Conservation (phyloP, 2,797 vertebrate species). For the Sternarchorhynchus goeldii region DNA sequence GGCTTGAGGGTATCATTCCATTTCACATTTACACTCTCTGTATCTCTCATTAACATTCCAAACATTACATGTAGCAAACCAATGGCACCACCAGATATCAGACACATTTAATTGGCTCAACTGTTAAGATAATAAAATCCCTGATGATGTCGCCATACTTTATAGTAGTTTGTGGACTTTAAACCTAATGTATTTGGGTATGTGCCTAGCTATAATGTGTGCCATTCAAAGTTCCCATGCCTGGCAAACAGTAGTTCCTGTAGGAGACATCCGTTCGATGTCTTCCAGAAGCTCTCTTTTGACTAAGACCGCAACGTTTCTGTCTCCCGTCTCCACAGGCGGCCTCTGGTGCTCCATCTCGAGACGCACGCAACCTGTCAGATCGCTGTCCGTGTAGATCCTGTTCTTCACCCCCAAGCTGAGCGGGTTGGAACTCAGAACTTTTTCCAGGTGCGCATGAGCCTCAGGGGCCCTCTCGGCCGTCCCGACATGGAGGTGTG, state of each 20-base stretch:
- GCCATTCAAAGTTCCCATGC: conserved; percentile 54
- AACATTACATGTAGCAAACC: not conserved
- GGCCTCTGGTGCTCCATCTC: conserved; percentile 53
- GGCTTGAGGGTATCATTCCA: not conserved
- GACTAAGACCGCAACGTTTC: not conserved
- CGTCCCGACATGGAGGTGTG: not conserved
- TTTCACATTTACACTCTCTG: not conserved
- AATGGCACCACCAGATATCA: not conserved
- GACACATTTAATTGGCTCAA: not conserved
- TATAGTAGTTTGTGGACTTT: not conserved
- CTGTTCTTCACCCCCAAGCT: conserved; percentile 55
- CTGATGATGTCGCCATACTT: not conserved
- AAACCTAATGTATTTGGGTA: not conserved
- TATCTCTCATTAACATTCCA: not conserved
- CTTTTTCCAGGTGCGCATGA: conserved; percentile 33
- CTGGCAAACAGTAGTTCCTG: conserved; percentile 45
- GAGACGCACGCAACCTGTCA: conserved; percentile 54
- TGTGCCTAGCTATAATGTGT: not conserved
- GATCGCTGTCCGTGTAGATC: conserved; percentile 56
- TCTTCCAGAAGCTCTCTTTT: conserved; percentile 45
- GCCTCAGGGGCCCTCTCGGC: conserved; percentile 2
- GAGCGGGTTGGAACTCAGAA: conserved; percentile 34
- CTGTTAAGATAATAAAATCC: not conserved
- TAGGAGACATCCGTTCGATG: conserved; percentile 35
- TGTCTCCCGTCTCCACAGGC: conserved; percentile 22